phyloP scores from a whole-genome alignment of 2,797 vertebrate species.

The Paedocypris micromegethes region DNA sequence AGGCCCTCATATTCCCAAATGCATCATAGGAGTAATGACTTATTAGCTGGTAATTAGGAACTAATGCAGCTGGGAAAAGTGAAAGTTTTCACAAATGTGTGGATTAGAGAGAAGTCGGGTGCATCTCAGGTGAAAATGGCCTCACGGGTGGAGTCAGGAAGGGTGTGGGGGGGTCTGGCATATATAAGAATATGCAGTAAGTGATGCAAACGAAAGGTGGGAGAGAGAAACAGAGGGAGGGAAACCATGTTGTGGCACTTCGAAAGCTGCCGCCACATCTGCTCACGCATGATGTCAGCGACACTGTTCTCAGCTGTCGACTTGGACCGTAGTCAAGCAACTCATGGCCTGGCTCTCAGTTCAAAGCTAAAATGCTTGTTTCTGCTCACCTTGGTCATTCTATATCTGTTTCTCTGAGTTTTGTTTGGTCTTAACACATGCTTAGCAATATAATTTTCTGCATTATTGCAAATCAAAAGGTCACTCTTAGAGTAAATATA shows the following conservation, averaged over 20 bases:
- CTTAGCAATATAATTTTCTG: slow-evolving; percentile 1
- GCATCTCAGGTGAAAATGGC: slow-evolving; percentile 65
- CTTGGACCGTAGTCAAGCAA: slow-evolving; percentile 76
- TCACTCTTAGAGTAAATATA: not conserved
- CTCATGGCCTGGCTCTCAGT: slow-evolving; percentile 58
- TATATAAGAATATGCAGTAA: slow-evolving; percentile 8
- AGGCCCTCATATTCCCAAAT: slow-evolving; percentile 49
- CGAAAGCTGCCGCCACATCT: slow-evolving; percentile 77
- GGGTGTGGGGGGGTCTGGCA: slow-evolving; percentile 16
- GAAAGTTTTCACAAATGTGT: slow-evolving; percentile 48
- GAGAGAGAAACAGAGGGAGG: slow-evolving; percentile 53
- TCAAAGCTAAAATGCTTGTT: slow-evolving; percentile 35
- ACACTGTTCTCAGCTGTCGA: slow-evolving; percentile 73
- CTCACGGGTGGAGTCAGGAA: slow-evolving; percentile 40
- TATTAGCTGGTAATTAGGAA: slow-evolving; percentile 68
- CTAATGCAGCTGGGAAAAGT: slow-evolving; percentile 60
- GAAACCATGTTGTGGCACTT: slow-evolving; percentile 60
- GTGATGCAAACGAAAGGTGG: slow-evolving; percentile 34
- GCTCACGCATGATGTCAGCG: slow-evolving; percentile 68
- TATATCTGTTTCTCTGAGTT: slow-evolving; percentile 14
- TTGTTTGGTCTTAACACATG: slow-evolving; percentile 14
- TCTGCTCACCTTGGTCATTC: slow-evolving; percentile 19
- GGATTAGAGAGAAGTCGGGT: slow-evolving; percentile 67
- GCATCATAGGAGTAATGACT: slow-evolving; percentile 55
- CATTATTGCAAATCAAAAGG: not conserved